These are phyloP conservation scores for Sarcophilus harrisii DNA, from an alignment of 2,797 vertebrate genomes.

Conservation along the genomic window DNA sequence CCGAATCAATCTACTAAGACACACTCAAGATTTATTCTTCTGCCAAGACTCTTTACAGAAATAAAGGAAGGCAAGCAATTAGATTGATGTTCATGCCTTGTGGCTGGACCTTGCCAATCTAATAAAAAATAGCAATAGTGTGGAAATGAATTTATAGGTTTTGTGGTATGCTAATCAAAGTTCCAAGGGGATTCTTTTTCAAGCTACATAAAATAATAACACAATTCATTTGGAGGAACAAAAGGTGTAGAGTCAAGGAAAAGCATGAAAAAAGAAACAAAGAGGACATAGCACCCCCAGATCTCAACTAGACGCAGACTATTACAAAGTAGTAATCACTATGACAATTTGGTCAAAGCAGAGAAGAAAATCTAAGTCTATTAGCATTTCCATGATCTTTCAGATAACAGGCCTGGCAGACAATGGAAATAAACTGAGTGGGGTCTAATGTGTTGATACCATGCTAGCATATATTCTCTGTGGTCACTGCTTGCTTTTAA, in stretches of 20 bases:
- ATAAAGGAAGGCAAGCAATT: not conserved
- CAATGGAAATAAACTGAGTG: not conserved
- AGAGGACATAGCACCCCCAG: not conserved
- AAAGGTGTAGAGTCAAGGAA: not conserved
- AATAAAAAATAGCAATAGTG: not conserved
- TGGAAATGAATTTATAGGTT: not conserved
- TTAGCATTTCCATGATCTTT: not conserved
- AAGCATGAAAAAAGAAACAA: not conserved
- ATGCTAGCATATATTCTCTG: not conserved
- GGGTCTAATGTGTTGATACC: not conserved
- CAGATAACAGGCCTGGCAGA: not conserved
- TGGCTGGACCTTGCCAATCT: not conserved
- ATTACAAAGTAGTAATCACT: not conserved
- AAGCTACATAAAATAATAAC: not conserved
- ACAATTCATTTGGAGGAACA: not conserved
- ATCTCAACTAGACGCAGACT: not conserved
- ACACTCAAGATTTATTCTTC: not conserved
- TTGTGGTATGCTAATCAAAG: not conserved
- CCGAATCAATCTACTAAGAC: not conserved
- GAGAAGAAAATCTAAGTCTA: not conserved
- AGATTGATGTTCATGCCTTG: not conserved
- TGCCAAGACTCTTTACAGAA: not conserved
- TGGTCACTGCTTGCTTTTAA: not conserved
- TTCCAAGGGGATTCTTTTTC: not conserved
- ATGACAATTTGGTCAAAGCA: not conserved